Evolutionary conservation across 2,888 invertebrate species (phyloP).

Genomic region (Tholera decimalis): DNA sequence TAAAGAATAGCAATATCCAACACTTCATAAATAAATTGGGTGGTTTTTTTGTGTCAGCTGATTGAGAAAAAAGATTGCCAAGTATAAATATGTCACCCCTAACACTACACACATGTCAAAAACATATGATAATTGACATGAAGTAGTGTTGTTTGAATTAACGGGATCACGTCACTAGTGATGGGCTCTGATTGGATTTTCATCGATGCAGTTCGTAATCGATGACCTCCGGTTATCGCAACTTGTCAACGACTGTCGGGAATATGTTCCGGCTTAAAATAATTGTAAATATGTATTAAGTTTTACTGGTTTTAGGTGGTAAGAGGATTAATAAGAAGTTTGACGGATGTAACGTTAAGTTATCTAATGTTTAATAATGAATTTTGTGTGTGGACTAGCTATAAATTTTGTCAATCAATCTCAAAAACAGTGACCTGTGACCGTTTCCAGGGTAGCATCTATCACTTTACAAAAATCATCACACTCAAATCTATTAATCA

Average conservation of each 20-base stretch:
- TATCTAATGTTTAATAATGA: background rate
- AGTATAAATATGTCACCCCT: constrained; percentile 38
- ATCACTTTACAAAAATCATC: too few relatives aligned
- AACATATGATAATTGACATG: constrained; percentile 72
- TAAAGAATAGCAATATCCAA: too few relatives aligned
- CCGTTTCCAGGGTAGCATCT: too few relatives aligned
- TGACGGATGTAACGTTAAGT: constrained; percentile 7
- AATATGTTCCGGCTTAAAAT: constrained; percentile 53
- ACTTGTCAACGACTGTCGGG: constrained; percentile 40
- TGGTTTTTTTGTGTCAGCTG: background rate
- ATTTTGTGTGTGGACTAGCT: background rate
- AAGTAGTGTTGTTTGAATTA: constrained; percentile 75
- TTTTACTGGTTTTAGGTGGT: constrained; percentile 15
- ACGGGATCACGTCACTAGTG: constrained; percentile 71
- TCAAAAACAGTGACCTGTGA: too few relatives aligned
- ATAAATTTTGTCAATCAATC: too few relatives aligned
- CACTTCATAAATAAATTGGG: background rate
- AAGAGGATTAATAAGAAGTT: constrained; percentile 5
- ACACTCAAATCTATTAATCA: too few relatives aligned
- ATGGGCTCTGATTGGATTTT: constrained; percentile 57
- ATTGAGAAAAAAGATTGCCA: constrained; percentile 5
- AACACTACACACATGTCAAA: constrained; percentile 68
- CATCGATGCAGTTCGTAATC: constrained; percentile 60
- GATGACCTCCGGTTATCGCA: constrained; percentile 39
- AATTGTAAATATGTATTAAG: constrained; percentile 32